These are phyloP conservation scores for Abrostola tripartita DNA, from an alignment of 2,888 invertebrate genomes.

Conservation along the genomic window DNA sequence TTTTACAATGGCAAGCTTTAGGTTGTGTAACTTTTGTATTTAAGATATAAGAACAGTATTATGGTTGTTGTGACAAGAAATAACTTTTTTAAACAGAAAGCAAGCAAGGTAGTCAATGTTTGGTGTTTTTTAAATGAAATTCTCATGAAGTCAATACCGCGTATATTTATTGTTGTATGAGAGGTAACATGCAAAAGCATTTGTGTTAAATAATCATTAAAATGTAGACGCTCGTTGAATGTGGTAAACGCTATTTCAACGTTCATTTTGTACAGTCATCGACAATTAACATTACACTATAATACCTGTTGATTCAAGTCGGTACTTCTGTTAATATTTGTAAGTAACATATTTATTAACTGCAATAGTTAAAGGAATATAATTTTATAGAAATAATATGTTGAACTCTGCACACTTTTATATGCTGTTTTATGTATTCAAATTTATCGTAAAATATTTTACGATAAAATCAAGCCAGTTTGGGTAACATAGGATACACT, in stretches of 20 bases:
- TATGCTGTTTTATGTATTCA: neutral
- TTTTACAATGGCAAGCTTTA: constrained; percentile 35
- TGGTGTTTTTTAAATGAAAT: constrained; percentile 19
- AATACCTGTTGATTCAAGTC: constrained; percentile 3
- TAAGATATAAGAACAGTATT: constrained; percentile 54
- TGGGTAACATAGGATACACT: no score
- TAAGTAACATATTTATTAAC: neutral
- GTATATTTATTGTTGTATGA: constrained; percentile 56
- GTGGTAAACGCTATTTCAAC: constrained; percentile 54
- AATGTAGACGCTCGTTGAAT: constrained; percentile 57
- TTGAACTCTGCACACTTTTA: constrained; percentile 1
- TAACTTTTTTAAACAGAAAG: constrained; percentile 8
- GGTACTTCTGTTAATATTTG: neutral
- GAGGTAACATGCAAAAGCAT: constrained; percentile 66
- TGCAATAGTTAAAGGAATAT: constrained; percentile 1
- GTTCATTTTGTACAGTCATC: constrained; percentile 51
- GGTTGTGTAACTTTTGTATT: constrained; percentile 43
- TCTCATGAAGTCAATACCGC: constrained; percentile 58
- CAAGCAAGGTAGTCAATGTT: neutral
- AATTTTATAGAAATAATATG: neutral
- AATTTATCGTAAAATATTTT: neutral
- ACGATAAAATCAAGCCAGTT: neutral
- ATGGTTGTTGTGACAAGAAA: constrained; percentile 52
- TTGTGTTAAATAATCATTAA: constrained; percentile 59
- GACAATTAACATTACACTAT: constrained; percentile 29